phyloP scores from a whole-genome alignment of 1,140 invertebrate genomes.

The Odontomachus brunneus region DNA sequence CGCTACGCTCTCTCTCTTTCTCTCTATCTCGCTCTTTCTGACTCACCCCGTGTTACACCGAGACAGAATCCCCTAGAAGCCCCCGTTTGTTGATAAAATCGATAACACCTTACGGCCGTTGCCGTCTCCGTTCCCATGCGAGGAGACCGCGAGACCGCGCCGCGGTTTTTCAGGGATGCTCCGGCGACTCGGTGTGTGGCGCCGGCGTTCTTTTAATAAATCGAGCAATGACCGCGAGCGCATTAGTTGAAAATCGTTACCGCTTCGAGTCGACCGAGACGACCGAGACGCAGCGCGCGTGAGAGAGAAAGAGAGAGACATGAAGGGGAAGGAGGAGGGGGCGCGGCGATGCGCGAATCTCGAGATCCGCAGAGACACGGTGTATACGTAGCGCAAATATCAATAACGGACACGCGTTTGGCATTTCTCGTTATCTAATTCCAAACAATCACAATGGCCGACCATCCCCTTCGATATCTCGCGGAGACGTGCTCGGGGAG shows the following conservation, averaged over 20 bases:
- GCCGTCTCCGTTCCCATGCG: conserved; percentile 60
- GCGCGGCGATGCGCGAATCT: too few relatives aligned
- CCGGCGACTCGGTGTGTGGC: neutral
- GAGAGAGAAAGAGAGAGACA: too few relatives aligned
- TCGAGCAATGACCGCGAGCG: neutral
- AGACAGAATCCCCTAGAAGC: conserved; percentile 72
- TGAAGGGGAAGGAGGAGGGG: too few relatives aligned
- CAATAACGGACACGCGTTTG: neutral
- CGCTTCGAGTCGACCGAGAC: neutral
- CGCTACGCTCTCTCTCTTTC: too few relatives aligned
- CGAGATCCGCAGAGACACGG: too few relatives aligned
- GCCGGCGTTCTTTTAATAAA: neutral
- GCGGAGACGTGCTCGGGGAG: too few relatives aligned
- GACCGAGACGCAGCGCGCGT: too few relatives aligned
- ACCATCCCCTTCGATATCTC: neutral
- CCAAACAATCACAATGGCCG: conserved; percentile 17
- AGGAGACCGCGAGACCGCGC: neutral
- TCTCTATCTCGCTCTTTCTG: conserved; percentile 74
- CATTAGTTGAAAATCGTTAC: neutral
- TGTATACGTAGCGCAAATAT: too few relatives aligned
- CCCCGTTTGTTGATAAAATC: conserved; percentile 73
- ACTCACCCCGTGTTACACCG: conserved; percentile 78
- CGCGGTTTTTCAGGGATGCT: neutral
- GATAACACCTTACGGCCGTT: conserved; percentile 71
- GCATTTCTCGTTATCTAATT: neutral